Conservation (phyloP, 1,140 invertebrate genomes). For the Dendrolimus punctatus region DNA sequence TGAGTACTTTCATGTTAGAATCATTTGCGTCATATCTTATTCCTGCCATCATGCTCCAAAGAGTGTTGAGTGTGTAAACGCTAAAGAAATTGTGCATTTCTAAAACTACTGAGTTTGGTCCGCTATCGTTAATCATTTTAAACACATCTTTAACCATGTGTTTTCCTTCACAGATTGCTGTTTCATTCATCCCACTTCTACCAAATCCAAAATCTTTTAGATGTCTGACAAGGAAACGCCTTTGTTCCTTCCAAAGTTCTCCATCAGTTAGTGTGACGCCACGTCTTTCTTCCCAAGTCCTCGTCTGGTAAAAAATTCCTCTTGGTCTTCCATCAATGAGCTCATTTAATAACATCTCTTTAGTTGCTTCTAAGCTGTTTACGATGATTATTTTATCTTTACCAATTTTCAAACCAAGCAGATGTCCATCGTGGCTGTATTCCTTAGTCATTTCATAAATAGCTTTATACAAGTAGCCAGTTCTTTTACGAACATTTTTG, state of each 20-base stretch:
- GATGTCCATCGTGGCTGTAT: conserved; percentile 71
- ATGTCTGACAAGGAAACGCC: conserved; percentile 84
- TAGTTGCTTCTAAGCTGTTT: conserved; percentile 78
- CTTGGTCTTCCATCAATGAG: conserved; percentile 83
- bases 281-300: conserved; percentile 78
- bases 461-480: conserved; percentile 78
- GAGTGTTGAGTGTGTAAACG: conserved; percentile 85
- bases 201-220: conserved; percentile 88
- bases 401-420: conserved; percentile 85
- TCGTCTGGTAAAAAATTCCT: conserved; percentile 80
- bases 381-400: conserved; percentile 82
- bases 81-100: conserved; percentile 82
- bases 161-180: conserved; percentile 79
- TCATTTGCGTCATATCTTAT: conserved; percentile 78
- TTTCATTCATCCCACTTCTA: conserved; percentile 79
- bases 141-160: conserved; percentile 74
- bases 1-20: conserved; percentile 77
- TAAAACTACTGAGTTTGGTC: conserved; percentile 38
- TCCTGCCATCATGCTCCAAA: conserved; percentile 92
- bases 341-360: conserved; percentile 82
- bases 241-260: conserved; percentile 86
- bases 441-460: conserved; percentile 74
- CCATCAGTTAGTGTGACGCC: conserved; percentile 83
- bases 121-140: conserved; percentile 41
- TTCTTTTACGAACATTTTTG: conserved; percentile 73